These are phyloP conservation scores for Meles meles DNA, from an alignment of 2,113 vertebrate species.

Conservation along the genomic window DNA sequence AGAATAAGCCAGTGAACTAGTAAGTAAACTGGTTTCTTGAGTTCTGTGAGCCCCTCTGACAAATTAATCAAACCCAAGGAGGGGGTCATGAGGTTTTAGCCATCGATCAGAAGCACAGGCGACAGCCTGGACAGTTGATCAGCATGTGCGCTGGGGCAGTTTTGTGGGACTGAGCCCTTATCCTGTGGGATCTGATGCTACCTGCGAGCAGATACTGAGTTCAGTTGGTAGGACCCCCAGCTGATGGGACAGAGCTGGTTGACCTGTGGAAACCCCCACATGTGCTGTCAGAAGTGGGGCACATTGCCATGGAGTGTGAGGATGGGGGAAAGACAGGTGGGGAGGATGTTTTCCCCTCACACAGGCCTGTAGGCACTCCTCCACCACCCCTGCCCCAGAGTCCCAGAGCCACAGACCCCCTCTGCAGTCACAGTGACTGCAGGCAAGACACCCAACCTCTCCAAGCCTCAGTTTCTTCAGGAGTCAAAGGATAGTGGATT, in stretches of 20 bases:
- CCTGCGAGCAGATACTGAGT: not conserved
- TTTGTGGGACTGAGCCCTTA: not conserved
- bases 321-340: not conserved
- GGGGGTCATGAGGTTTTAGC: not conserved
- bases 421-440: not conserved
- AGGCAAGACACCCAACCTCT: not conserved
- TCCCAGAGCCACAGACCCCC: not conserved
- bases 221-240: not conserved
- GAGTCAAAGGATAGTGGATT: not conserved
- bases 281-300: not conserved
- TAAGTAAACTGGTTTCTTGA: not conserved
- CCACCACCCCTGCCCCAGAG: too few species aligned
- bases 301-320: not conserved
- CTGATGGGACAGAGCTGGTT: not conserved
- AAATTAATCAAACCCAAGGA: not conserved
- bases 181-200: not conserved
- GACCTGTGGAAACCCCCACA: not conserved
- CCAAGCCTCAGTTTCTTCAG: not conserved
- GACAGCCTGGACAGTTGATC: not conserved
- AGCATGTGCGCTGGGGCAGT: not conserved
- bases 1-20: not conserved
- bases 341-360: not conserved
- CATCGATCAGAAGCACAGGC: not conserved
- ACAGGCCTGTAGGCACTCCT: fast-evolving
- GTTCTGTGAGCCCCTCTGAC: not conserved